Evolutionary conservation across 2,113 vertebrate genomes (phyloP), one percentile per base, ranked within the genome.

Genomic region (Bettongia penicillata): DNA sequence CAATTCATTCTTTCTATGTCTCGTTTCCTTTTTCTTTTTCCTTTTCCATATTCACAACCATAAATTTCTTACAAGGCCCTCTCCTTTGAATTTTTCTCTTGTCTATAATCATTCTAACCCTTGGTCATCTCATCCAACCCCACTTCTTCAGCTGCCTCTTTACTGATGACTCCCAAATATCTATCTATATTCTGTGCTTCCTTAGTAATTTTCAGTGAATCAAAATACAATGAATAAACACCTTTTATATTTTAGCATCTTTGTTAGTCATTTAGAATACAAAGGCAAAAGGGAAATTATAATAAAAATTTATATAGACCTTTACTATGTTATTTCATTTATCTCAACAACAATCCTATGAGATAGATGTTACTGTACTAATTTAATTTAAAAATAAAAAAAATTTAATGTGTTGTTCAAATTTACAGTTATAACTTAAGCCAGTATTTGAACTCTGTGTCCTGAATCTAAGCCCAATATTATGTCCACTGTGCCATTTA

Each of bases 311-410:
- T 68, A 11, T 11, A 31, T 61, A 68, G 61, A 37, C 12, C 3
- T 68, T 37, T 16, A 68, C 0, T 61, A 0, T 61, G 31, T 68
- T 68, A 37, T 68, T 3, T 68, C 31, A 37, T 68, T 68, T 31
- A 61, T 31, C 57, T 25, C 25, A 31, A 12, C 11, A 61, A 11
- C 9, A 31, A 61, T 1, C 26, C 10, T 12, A 3, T 31, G 26
- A 31, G 28, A 31, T 24, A 24, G 3, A 24, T n/a, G 12, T 5
- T n/a, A n/a, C n/a, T n/a, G 1, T 77, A 5, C 37, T 37, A 14
- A 77, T 19, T 0, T n/a, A 12, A n/a, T 7, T n/a, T 1, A 12
- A n/a, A n/a, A n/a, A 16, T 14, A 77, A n/a, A 19, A 0, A 16
- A 37, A 68, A 3, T n/a, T 37, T 19, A 77, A 77, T 77, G 14